Conservation (phyloP, 2,113 vertebrate genomes). For the Tonatia bakeri region DNA sequence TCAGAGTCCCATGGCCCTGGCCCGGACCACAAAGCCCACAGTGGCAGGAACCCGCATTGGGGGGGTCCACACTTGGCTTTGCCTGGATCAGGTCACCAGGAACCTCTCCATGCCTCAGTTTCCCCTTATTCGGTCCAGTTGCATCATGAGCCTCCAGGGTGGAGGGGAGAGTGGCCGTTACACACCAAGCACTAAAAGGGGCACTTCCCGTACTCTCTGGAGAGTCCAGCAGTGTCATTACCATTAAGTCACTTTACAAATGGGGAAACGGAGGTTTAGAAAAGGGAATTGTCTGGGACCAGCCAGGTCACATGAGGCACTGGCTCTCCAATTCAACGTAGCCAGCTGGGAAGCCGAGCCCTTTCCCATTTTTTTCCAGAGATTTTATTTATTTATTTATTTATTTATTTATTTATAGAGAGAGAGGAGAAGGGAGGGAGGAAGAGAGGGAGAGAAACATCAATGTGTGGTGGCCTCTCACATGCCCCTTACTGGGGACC, state of each 20-base stretch:
- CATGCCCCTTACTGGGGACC: too few species aligned
- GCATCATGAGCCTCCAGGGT: not conserved
- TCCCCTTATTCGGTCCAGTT: not conserved
- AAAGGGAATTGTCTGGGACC: not conserved
- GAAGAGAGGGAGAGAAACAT: too few species aligned
- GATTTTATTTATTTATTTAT: too few species aligned
- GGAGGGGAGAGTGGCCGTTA: not conserved
- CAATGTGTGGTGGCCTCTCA: too few species aligned
- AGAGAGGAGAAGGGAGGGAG: too few species aligned
- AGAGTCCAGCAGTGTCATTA: not conserved
- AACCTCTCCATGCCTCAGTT: not conserved
- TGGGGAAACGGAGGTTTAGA: not conserved
- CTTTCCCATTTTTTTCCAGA: not conserved
- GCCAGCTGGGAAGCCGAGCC: not conserved
- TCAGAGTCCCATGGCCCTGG: not conserved
- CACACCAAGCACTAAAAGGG: fast-evolving
- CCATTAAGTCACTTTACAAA: not conserved
- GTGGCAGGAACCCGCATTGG: not conserved
- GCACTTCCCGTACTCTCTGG: not conserved
- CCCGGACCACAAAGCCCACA: not conserved
- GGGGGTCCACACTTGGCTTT: not conserved
- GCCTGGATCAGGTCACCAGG: not conserved
- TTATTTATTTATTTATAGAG: too few species aligned
- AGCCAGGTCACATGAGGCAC: not conserved
- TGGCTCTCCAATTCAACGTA: not conserved